phyloP scores from a whole-genome alignment of 2,888 invertebrate genomes.

The Gnatocerus cornutus region DNA sequence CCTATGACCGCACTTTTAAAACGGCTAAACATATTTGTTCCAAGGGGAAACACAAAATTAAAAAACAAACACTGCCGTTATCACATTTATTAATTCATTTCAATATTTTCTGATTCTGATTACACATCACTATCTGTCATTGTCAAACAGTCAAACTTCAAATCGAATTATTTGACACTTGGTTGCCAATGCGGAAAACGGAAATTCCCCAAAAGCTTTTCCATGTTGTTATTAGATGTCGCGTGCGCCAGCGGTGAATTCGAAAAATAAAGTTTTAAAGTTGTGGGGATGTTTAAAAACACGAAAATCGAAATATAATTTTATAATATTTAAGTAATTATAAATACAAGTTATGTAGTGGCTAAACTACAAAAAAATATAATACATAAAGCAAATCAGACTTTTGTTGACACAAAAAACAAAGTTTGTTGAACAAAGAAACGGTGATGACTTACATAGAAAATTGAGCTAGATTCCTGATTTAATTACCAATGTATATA shows the following conservation, averaged over 20 bases:
- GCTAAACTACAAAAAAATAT: conserved; percentile 55
- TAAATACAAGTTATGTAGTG: conserved; percentile 62
- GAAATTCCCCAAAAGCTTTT: no score
- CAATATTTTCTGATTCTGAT: conserved; percentile 36
- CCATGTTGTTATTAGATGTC: no score
- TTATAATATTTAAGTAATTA: conserved; percentile 60
- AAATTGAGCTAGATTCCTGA: conserved; percentile 65
- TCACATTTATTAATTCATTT: conserved; percentile 29
- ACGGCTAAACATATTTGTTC: conserved; percentile 74
- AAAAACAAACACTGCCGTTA: neutral
- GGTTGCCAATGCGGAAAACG: no score
- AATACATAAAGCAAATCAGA: conserved; percentile 63
- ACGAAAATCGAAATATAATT: conserved; percentile 43
- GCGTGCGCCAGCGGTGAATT: no score
- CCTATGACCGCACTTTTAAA: conserved; percentile 78
- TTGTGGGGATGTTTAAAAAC: no score
- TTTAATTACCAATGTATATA: conserved; percentile 53
- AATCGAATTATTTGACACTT: neutral
- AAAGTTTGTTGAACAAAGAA: conserved; percentile 44
- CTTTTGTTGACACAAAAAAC: conserved; percentile 58
- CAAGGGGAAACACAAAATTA: conserved; percentile 3
- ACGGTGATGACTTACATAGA: conserved; percentile 56
- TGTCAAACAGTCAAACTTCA: conserved; percentile 16
- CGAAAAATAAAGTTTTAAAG: no score
- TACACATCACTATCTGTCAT: conserved; percentile 40